Percentiles rank a stretch among this genome's conserved stretches.
Evolutionary conservation across 2,888 invertebrate species (phyloP).

Genomic region (Anodontia alba): DNA sequence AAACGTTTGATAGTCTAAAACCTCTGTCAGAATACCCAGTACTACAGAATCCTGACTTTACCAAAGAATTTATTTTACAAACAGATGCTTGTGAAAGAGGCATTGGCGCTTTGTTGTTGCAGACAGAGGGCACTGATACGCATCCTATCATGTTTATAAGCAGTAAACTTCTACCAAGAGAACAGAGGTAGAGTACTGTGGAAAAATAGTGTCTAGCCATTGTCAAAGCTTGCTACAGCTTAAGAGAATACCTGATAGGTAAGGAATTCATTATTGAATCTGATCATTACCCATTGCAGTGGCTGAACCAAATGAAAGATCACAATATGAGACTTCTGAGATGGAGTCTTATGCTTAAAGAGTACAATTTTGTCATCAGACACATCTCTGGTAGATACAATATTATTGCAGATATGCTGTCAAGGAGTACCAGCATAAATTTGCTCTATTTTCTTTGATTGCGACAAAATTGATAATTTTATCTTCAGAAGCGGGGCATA

Average conservation of each 20-base stretch:
- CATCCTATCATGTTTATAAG: background rate
- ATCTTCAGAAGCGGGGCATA: constrained; percentile 5
- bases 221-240: constrained; percentile 9
- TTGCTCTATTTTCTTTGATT: background rate
- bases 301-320: constrained; percentile 26
- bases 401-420: constrained; percentile 9
- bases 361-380: constrained; percentile 2
- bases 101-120: background rate
- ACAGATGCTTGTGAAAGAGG: constrained; percentile 5
- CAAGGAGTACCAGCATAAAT: constrained; percentile 1
- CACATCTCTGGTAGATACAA: constrained; percentile 10
- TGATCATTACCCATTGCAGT: constrained; percentile 31
- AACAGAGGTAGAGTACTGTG: constrained; percentile 9
- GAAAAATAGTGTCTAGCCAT: constrained; percentile 20
- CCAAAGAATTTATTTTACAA: constrained; percentile 16
- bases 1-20: constrained; percentile 23
- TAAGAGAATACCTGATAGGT: constrained; percentile 31
- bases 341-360: constrained; percentile 20
- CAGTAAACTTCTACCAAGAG: constrained; percentile 12
- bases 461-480: background rate
- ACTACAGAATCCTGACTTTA: constrained; percentile 4
- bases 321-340: constrained; percentile 27
- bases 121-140: background rate
- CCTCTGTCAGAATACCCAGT: background rate
- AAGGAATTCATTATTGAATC: constrained; percentile 36